Evolutionary conservation across 2,888 invertebrate genomes (phyloP).

Genomic region (Gastracanthus pulcherrimus): DNA sequence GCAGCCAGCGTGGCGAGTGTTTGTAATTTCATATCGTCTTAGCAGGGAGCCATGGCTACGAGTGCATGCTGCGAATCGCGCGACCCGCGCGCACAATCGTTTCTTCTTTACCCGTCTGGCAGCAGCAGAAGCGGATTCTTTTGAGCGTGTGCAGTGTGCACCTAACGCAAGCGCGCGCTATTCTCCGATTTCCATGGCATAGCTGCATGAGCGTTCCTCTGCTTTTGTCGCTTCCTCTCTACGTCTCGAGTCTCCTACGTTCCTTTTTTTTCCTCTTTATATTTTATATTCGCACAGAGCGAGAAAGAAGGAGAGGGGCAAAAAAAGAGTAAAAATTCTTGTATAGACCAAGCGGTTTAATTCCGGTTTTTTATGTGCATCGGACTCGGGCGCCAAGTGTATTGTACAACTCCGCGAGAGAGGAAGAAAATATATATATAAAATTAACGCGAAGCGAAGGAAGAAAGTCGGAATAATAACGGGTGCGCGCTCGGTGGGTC

Average conservation of each 20-base stretch:
- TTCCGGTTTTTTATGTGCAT: background rate
- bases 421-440: too few species aligned
- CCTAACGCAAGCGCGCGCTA: background rate
- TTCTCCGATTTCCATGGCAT: constrained; percentile 38
- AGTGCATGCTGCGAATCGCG: too few species aligned
- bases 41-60: background rate
- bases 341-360: background rate
- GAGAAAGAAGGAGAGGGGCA: background rate
- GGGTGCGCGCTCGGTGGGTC: background rate
- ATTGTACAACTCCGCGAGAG: background rate
- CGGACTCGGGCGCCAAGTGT: background rate
- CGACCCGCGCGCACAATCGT: background rate
- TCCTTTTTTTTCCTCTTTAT: too few species aligned
- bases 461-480: background rate
- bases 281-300: background rate
- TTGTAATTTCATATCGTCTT: constrained; percentile 42
- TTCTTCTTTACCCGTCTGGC: background rate
- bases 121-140: too few species aligned
- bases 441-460: too few species aligned
- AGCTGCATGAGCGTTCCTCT: background rate
- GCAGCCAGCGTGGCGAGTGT: constrained; percentile 19
- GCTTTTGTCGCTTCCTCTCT: background rate
- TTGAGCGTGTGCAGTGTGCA: background rate
- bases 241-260: too few species aligned
- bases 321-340: background rate